Evolutionary conservation across 2,113 vertebrate species (phyloP).

Genomic region (Lagopus muta): DNA sequence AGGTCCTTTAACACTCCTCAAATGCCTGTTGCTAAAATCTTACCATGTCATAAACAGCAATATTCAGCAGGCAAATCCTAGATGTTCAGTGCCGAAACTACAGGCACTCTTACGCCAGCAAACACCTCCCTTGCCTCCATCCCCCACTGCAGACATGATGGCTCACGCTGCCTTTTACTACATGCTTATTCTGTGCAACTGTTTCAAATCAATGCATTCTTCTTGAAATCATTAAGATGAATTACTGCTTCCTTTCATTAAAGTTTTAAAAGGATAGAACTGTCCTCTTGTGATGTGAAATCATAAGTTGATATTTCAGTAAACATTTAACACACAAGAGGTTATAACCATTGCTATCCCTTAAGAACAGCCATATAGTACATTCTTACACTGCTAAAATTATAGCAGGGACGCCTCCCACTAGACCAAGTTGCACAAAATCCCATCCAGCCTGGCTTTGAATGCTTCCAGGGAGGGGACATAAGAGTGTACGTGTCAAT

Average conservation of each 20-base stretch:
- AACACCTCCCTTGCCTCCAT: neutral
- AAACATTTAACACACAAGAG: neutral
- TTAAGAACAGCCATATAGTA: neutral
- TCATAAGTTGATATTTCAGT: neutral
- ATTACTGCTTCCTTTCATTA: neutral
- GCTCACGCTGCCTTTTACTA: neutral
- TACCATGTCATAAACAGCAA: neutral
- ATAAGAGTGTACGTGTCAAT: neutral
- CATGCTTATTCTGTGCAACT: neutral
- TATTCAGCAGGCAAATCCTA: neutral
- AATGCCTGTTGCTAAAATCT: neutral
- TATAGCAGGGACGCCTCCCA: no score
- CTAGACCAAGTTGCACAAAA: no score
- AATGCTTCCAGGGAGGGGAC: no score
- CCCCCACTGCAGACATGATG: neutral
- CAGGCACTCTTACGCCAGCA: neutral
- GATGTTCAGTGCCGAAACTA: neutral
- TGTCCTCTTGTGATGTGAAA: neutral
- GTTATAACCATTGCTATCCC: neutral
- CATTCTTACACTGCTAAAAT: neutral
- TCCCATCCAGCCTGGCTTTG: no score
- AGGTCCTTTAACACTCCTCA: neutral
- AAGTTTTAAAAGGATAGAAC: neutral
- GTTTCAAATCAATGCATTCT: neutral
- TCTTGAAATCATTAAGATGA: neutral